Evolutionary conservation across 1,140 invertebrate genomes (phyloP), one percentile per base, ranked within the genome.

Genomic region (Leguminivora glycinivorella): DNA sequence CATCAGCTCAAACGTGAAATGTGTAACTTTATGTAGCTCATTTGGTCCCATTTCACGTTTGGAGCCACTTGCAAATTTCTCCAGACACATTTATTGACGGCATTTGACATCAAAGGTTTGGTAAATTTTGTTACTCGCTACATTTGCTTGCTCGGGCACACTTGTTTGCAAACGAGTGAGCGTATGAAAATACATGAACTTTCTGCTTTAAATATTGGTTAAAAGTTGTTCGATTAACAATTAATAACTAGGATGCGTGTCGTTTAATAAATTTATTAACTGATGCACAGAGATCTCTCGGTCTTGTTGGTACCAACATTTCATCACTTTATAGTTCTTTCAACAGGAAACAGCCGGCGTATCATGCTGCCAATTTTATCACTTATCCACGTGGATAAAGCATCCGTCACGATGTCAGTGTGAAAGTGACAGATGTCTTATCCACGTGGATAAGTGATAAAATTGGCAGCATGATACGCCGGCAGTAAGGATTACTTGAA

Each of bases 51-150:
- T 63, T 63, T 63, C 58, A 63, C 26, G 58, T 63, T 63, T 29
- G 58, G 17, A 63, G 58, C 58, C 58, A 63, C 58, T 63, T 63
- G 58, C 58, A 63, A 63, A 63, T 63, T 63, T 63, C 58, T 63
- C 26, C 25, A 63, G 58, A 63, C n/a, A 63, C 31, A 2, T n/a
- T 63, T 29, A 63, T 63, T 63, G 58, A 63, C 58, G 58, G 26
- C 58, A 4, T 60, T 17, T 31, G 58, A 63, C 58, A 63, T 63
- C 58, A 63, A 63, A 63, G 58, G 25, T 63, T 29, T 26, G 17
- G 22, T 63, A 63, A 63, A 63, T 63, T 63, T 63, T 63, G 58
- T 63, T 63, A 63, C 58, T 29, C 58, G 14, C 56, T n/a, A 63
- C 31, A 63, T 63, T 63, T 63, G 26, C 58, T 29, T 29, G 25